Percentiles rank a stretch among this genome's conserved stretches.
Evolutionary conservation across 2,797 vertebrate genomes (phyloP).

Genomic region (Petrocephalus schoutedeni): DNA sequence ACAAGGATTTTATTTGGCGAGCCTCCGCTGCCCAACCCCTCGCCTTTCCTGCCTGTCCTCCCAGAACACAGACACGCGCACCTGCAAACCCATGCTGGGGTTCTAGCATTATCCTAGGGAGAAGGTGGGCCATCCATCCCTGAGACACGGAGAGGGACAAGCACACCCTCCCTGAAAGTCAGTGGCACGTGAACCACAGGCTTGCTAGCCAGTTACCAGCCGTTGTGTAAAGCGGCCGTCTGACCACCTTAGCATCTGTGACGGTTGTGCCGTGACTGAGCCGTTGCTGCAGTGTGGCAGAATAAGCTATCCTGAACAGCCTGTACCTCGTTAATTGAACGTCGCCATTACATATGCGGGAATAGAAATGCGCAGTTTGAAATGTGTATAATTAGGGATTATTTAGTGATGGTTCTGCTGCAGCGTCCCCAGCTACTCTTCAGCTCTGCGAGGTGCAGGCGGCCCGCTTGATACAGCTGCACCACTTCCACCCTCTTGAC

Average conservation of each 20-base stretch:
- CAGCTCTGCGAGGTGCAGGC: background rate
- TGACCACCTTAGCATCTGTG: background rate
- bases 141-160: background rate
- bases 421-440: background rate
- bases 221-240: background rate
- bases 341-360: background rate
- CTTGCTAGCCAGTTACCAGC: background rate
- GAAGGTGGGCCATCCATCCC: background rate
- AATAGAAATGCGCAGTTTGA: background rate
- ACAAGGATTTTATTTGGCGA: background rate
- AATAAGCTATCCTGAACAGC: background rate
- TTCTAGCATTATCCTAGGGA: background rate
- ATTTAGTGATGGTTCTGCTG: constrained; percentile 9
- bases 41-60: background rate
- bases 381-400: background rate
- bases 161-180: background rate
- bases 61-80: background rate
- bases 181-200: background rate
- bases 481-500: constrained; percentile 20
- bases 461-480: background rate
- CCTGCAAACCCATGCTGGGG: background rate
- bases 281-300: background rate
- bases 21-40: background rate
- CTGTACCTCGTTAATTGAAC: background rate
- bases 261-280: background rate